Evolutionary conservation across 2,797 vertebrate genomes (phyloP), one percentile per base, ranked within the genome.

Genomic region (Cossypha dichroa): DNA sequence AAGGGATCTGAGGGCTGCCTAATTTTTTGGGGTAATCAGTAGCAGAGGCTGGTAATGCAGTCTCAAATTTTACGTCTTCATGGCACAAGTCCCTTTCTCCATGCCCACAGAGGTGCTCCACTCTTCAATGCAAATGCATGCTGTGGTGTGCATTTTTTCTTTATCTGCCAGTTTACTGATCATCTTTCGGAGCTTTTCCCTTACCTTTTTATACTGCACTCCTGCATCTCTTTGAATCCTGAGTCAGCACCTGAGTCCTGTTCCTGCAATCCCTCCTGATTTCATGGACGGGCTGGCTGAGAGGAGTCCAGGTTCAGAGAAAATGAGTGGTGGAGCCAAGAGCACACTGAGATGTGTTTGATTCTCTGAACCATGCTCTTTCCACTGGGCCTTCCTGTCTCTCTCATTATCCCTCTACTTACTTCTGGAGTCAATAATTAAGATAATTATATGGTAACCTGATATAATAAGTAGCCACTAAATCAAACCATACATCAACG

Each of bases 401-500:
- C 80, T 89, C 86, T 94, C 76, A 51, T 92, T 93, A 95, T 94
- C 76, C 89, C 85, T 80, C 85, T 88, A 72, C 88, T 95, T 96
- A 95, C 68, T 93, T 93, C 62, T 95, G 40, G 69, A 96, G 94
- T 95, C 87, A 91, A 93, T 93, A 96, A 96, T 96, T 94, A 97
- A 89, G 93, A 93, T 96, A 96, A 96, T 96, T 96, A 97, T 78
- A 96, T 72, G 82, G 96, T 96, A 96, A 97, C 89, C 85, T 84
- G 94, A 96, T 97, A 96, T 89, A 96, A 94, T 95, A 95, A 96
- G 94, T 96, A 94, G 91, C 86, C 91, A 89, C 94, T 96, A 92
- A 96, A 95, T 93, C 93, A 97, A 96, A 92, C 78, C 89, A 93
- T 85, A 91, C 92, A 96, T 95, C 89, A 95, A 92, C 54, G 81